These are phyloP conservation scores for Eudiplozoon nipponicum DNA, from an alignment of 2,888 invertebrate species.

Conservation along the genomic window DNA sequence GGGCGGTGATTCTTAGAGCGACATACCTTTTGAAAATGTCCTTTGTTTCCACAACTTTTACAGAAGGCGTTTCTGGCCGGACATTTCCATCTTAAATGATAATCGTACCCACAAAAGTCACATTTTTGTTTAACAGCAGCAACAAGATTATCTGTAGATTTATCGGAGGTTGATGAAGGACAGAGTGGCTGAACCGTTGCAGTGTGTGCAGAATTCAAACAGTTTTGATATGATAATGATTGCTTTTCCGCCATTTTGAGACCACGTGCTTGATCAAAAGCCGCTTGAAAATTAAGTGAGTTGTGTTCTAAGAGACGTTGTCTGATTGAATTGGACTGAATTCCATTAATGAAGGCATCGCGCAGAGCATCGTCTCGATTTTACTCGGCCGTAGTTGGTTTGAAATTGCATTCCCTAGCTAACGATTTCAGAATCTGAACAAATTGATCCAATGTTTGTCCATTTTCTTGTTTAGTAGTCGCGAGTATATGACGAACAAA, in stretches of 20 bases:
- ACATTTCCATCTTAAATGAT: too few relatives aligned
- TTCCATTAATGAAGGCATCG: constrained; percentile 7
- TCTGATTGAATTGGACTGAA: constrained; percentile 4
- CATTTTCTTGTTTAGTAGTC: constrained; percentile 3
- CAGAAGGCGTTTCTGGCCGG: too few relatives aligned
- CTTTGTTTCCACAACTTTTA: too few relatives aligned
- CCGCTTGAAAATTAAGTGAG: background rate
- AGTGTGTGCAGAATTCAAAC: too few relatives aligned
- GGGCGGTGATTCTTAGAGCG: too few relatives aligned
- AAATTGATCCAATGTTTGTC: constrained; percentile 8
- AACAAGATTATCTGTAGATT: too few relatives aligned
- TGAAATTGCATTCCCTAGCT: constrained; percentile 4
- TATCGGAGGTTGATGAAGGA: too few relatives aligned
- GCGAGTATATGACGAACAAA: constrained; percentile 4
- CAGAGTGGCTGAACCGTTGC: too few relatives aligned
- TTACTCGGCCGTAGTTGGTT: background rate
- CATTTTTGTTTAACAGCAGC: too few relatives aligned
- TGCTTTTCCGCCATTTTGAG: constrained; percentile 4
- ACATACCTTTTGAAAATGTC: too few relatives aligned
- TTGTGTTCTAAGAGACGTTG: constrained; percentile 3
- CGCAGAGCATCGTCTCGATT: constrained; percentile 1
- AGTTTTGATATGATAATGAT: too few relatives aligned
- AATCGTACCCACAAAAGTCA: too few relatives aligned
- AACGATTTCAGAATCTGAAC: background rate
- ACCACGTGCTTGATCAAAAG: constrained; percentile 6